Conservation (phyloP, 2,888 invertebrate genomes). For the Apomyelois bistriatella region DNA sequence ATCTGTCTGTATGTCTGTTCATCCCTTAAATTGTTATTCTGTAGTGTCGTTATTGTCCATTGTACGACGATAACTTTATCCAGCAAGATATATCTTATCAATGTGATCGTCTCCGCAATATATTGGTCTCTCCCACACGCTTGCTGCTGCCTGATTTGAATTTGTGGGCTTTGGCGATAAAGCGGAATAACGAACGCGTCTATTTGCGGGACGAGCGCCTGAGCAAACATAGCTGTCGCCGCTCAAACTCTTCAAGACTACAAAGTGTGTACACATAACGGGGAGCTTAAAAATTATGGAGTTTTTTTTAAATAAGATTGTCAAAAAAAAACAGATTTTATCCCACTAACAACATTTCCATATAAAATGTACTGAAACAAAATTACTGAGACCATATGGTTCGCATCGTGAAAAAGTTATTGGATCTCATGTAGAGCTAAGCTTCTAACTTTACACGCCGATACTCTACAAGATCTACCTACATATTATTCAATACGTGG, state of each 20-base stretch:
- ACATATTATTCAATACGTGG: too few species aligned
- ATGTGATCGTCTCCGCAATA: neutral
- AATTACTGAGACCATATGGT: too few species aligned
- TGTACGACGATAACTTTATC: neutral
- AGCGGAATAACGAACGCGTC: constrained; percentile 3
- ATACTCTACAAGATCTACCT: too few species aligned
- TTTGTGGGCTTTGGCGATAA: neutral
- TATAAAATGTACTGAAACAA: too few species aligned
- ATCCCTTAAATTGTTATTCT: too few species aligned
- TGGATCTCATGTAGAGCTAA: too few species aligned
- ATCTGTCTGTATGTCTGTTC: too few species aligned
- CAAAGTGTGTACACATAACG: neutral
- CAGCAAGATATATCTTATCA: neutral
- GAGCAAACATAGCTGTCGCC: neutral
- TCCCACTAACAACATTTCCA: too few species aligned
- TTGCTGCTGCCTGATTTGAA: neutral
- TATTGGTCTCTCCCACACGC: neutral
- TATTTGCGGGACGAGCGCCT: constrained; percentile 8
- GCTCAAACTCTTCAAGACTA: neutral
- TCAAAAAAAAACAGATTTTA: too few species aligned
- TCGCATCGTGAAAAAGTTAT: too few species aligned
- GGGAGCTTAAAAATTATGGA: neutral
- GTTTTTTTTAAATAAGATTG: neutral
- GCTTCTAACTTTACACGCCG: too few species aligned
- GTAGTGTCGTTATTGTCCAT: neutral